These are phyloP conservation scores for Bimastos eiseni DNA, from an alignment of 2,888 invertebrate genomes.

Conservation along the genomic window DNA sequence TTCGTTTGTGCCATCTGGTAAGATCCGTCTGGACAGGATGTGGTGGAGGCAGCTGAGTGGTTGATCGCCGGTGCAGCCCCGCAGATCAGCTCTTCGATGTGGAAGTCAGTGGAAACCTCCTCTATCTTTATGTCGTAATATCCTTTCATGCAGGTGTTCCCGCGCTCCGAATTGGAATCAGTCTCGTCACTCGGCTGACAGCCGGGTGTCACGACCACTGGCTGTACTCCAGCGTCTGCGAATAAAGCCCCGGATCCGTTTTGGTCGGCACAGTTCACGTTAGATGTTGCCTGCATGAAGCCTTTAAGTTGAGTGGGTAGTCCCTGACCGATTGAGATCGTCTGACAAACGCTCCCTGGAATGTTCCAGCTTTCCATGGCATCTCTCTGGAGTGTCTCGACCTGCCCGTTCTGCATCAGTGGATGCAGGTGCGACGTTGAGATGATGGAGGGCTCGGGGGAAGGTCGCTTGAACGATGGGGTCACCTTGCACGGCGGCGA, in stretches of 20 bases:
- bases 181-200: not conserved
- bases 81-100: not conserved
- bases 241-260: not conserved
- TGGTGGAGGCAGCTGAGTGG: not conserved
- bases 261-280: not conserved
- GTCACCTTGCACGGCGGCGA: constrained; percentile 16
- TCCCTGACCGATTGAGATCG: not conserved
- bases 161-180: not conserved
- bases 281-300: not conserved
- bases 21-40: not conserved
- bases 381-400: not conserved
- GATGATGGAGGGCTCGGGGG: not conserved
- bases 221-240: not conserved
- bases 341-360: not conserved
- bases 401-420: not conserved
- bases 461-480: not conserved
- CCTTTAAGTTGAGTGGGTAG: not conserved
- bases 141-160: not conserved
- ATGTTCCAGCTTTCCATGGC: not conserved
- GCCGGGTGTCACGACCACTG: not conserved
- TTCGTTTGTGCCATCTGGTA: not conserved
- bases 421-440: not conserved
- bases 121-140: not conserved
- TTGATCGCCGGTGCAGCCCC: not conserved
- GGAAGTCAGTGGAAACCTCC: not conserved